Evolutionary conservation across 2,113 vertebrate genomes (phyloP).

Genomic region (Myotis yumanensis): DNA sequence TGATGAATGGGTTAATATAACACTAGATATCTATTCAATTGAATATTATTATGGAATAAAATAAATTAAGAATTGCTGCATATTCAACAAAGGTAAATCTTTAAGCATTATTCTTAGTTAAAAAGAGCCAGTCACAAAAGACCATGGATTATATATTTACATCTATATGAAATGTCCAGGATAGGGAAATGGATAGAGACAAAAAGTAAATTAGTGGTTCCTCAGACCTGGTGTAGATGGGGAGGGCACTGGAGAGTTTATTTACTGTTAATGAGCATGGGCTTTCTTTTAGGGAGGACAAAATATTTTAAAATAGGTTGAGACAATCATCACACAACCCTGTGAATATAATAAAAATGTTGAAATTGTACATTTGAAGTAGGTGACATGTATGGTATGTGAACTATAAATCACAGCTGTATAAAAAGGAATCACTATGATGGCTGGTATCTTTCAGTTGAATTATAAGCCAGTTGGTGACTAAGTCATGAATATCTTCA

Average conservation of each 20-base stretch:
- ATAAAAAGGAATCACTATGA: neutral
- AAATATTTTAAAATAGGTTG: constrained; percentile 25
- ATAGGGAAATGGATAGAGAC: neutral
- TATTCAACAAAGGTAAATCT: neutral
- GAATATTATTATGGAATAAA: neutral
- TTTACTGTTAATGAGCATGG: neutral
- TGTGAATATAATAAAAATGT: neutral
- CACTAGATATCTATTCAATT: neutral
- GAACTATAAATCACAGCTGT: neutral
- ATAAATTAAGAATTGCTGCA: neutral
- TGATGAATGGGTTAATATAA: neutral
- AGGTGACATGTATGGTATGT: neutral
- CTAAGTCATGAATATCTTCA: neutral
- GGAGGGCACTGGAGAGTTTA: neutral
- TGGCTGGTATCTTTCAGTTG: neutral
- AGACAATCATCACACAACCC: neutral
- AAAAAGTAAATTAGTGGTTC: neutral
- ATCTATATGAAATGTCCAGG: neutral
- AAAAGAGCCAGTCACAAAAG: neutral
- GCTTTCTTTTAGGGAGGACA: neutral
- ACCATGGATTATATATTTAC: neutral
- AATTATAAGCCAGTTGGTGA: neutral
- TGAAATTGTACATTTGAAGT: neutral
- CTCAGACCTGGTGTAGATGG: neutral
- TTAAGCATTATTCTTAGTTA: constrained; percentile 1